Conservation (phyloP, 1,140 invertebrate genomes). For the Anagrus nilaparvatae region DNA sequence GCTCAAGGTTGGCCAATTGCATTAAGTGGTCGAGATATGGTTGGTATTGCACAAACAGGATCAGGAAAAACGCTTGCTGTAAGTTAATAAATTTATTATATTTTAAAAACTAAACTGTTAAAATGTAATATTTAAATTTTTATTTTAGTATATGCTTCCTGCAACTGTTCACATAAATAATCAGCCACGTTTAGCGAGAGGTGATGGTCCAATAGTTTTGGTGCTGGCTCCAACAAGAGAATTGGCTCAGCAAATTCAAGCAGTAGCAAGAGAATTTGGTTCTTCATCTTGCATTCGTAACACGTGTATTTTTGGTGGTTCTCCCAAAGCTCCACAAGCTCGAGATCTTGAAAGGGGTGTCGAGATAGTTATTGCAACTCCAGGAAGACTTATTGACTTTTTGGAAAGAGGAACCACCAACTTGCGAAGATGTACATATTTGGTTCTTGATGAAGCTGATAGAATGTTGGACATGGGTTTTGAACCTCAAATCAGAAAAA, state of each 20-base stretch:
- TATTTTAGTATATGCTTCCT: conserved; percentile 61
- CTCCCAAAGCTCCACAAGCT: conserved; percentile 88
- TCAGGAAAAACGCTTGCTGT: conserved; percentile 79
- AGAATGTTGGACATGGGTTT: conserved; percentile 94
- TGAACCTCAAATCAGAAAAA: conserved; percentile 97
- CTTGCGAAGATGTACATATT: conserved; percentile 81
- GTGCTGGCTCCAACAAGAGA: conserved; percentile 93
- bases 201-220: conserved; percentile 87
- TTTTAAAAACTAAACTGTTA: not conserved
- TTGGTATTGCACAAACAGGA: conserved; percentile 92
- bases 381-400: conserved; percentile 94
- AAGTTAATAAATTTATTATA: conserved; percentile 14
- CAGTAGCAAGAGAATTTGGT: conserved; percentile 87
- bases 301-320: conserved; percentile 95
- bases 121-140: conserved; percentile 7
- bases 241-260: conserved; percentile 94
- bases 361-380: conserved; percentile 92
- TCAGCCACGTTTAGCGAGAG: conserved; percentile 56
- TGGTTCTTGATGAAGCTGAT: conserved; percentile 94
- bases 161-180: conserved; percentile 67
- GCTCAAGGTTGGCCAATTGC: conserved; percentile 89
- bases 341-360: conserved; percentile 84
- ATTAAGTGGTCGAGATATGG: conserved; percentile 80
- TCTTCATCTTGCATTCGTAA: conserved; percentile 71
- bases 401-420: conserved; percentile 86